Evolutionary conservation across 2,888 invertebrate genomes (phyloP).

Genomic region (Leptinotarsa tumamoca): DNA sequence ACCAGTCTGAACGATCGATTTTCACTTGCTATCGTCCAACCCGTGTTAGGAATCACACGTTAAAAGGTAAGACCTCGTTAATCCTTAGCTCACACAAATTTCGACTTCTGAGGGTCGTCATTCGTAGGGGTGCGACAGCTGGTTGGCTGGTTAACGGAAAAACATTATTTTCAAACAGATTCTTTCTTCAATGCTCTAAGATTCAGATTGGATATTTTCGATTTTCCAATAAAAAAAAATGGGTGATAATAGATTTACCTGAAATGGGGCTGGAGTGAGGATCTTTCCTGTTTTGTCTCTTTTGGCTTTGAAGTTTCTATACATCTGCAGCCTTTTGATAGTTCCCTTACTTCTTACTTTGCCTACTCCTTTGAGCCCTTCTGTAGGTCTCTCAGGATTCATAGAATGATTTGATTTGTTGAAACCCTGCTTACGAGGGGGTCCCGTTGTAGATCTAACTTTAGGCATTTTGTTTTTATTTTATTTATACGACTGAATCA

Average conservation of each 20-base stretch:
- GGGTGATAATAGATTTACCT: conserved; percentile 65
- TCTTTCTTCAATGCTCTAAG: neutral
- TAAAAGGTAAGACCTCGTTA: no score
- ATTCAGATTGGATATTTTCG: neutral
- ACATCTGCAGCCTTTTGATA: conserved; percentile 97
- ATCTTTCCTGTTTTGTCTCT: conserved; percentile 92
- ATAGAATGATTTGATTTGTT: conserved; percentile 92
- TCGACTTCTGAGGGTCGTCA: no score
- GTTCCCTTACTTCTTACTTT: conserved; percentile 91
- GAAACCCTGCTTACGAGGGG: conserved; percentile 86
- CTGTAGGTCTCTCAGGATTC: conserved; percentile 89
- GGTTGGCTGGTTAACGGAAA: no score
- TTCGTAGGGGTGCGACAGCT: no score
- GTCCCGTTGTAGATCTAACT: conserved; percentile 77
- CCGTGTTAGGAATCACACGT: no score
- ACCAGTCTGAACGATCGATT: no score
- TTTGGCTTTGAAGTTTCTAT: conserved; percentile 96
- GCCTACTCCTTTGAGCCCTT: conserved; percentile 85
- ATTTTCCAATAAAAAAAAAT: neutral
- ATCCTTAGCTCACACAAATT: no score
- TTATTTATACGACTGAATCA: neutral
- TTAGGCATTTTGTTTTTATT: conserved; percentile 74
- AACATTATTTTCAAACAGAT: no score
- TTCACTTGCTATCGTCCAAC: no score
- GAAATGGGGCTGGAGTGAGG: conserved; percentile 94